Evolutionary conservation across 2,888 invertebrate genomes (phyloP).

Genomic region (Noctua janthe): DNA sequence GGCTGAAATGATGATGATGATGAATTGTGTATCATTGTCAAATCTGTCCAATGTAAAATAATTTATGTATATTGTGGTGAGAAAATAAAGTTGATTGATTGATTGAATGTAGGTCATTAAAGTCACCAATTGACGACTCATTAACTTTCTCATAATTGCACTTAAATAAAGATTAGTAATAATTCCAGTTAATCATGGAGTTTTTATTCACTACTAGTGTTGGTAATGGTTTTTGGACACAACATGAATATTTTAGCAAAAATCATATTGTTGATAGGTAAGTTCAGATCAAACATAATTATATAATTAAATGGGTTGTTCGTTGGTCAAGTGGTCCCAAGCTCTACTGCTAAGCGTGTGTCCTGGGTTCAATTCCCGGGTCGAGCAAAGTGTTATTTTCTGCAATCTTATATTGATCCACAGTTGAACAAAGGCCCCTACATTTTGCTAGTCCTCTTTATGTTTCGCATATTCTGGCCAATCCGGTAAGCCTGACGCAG

Average conservation of each 20-base stretch:
- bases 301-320: neutral
- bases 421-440: neutral
- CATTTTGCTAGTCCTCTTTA: neutral
- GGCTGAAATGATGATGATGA: no score
- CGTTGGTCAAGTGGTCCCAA: neutral
- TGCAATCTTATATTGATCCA: neutral
- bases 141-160: constrained; percentile 35
- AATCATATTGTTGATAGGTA: constrained; percentile 31
- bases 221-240: neutral
- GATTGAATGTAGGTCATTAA: constrained; percentile 3
- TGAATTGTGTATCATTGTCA: no score
- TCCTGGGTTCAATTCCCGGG: neutral
- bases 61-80: no score
- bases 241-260: constrained; percentile 5
- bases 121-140: constrained; percentile 9
- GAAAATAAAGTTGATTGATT: no score
- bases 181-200: neutral
- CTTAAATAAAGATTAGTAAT: neutral
- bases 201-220: no score
- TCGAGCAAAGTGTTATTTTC: neutral
- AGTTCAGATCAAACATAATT: constrained; percentile 5
- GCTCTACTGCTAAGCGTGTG: neutral
- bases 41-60: no score
- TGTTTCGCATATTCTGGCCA: neutral
- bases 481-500: neutral